Conservation (phyloP, 2,113 vertebrate genomes). For the Saguinus imperator region DNA sequence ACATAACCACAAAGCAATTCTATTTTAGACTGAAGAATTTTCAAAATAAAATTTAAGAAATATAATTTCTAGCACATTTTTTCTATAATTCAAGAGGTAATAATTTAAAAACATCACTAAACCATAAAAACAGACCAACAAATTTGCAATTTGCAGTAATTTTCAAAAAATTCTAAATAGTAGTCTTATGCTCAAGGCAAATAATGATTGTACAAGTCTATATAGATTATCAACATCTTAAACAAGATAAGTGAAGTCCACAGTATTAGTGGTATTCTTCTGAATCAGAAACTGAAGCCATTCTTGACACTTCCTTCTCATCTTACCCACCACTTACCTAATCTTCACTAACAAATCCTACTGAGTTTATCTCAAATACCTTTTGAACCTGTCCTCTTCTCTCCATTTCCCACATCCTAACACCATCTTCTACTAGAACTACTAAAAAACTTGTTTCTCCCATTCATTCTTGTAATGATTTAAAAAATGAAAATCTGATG, state of each 20-base stretch:
- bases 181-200: conserved; percentile 25
- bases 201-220: conserved; percentile 3
- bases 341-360: conserved; percentile 41
- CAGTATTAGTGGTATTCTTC: not conserved
- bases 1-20: not conserved
- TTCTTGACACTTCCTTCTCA: not conserved
- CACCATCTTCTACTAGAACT: not conserved
- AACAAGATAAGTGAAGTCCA: conserved; percentile 15
- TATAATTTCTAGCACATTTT: conserved; percentile 49
- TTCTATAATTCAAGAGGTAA: conserved; percentile 35
- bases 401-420: not conserved
- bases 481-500: conserved; percentile 45
- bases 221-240: conserved; percentile 36
- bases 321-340: not conserved
- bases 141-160: not conserved
- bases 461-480: conserved; percentile 8
- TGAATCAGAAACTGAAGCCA: conserved; percentile 37
- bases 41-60: not conserved
- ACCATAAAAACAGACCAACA: not conserved
- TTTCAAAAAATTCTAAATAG: conserved; percentile 33
- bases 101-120: not conserved
- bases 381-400: conserved; percentile 6
- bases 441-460: conserved; percentile 14
- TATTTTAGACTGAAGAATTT: not conserved
- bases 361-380: conserved; percentile 26